Conservation (phyloP, 1,140 invertebrate species). For the Papilio polyxenes region DNA sequence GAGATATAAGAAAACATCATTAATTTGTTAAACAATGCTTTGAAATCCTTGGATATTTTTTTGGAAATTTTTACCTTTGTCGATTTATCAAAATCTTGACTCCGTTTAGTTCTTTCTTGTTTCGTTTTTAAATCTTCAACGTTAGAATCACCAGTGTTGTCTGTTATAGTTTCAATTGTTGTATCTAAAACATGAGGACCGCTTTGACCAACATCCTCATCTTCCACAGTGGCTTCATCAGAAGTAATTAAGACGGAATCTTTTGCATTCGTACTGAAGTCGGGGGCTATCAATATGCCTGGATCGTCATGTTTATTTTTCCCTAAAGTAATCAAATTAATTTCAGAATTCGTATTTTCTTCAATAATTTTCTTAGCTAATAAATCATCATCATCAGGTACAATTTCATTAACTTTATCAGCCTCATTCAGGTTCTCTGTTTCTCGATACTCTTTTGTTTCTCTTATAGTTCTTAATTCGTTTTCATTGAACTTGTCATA, state of each 20-base stretch:
- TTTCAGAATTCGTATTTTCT: constrained; percentile 24
- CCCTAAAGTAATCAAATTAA: constrained; percentile 17
- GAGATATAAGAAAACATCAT: constrained; percentile 18
- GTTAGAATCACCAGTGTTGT: not conserved
- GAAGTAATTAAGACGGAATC: constrained; percentile 45
- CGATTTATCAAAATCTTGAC: constrained; percentile 55
- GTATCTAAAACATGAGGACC: constrained; percentile 23
- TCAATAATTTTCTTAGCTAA: constrained; percentile 3
- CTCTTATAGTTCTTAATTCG: constrained; percentile 28
- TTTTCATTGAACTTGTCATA: constrained; percentile 41
- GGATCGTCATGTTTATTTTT: not conserved
- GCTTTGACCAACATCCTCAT: constrained; percentile 37
- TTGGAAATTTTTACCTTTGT: constrained; percentile 46
- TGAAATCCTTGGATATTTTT: not conserved
- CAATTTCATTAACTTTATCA: constrained; percentile 39
- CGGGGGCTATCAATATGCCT: constrained; percentile 51
- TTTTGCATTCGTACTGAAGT: constrained; percentile 48
- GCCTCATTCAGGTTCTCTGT: constrained; percentile 29
- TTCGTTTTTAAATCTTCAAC: constrained; percentile 19
- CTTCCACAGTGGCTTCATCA: constrained; percentile 52
- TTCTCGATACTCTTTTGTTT: constrained; percentile 30
- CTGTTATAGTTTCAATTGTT: constrained; percentile 32
- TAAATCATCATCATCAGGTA: constrained; percentile 38
- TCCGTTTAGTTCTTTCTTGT: constrained; percentile 52
- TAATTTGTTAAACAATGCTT: not conserved